Base-by-base conservation (phyloP, 2,888 invertebrate species). In the Agonopterix alstromeriana region DNA sequence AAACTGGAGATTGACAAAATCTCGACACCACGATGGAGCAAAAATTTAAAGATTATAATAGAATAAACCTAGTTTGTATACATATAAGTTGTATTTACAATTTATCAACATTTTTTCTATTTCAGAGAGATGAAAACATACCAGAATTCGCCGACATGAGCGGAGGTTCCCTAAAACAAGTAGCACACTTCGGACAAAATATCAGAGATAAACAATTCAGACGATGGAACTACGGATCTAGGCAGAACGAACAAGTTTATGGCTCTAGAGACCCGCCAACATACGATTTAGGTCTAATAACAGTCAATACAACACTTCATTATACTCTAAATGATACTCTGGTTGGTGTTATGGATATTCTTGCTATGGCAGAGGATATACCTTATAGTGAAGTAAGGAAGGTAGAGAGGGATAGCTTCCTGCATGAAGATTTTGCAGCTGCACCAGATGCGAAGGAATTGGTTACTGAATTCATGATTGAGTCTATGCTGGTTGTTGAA, bases 171-270 rank as follows among this genome's bases (percentile, higher is more conserved):
- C 12, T 82, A 1, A 84, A 82, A 48, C 82, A 83, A 61, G 35
- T 77, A 1, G 83, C 76, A 0, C 83, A 82, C 53, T 85, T 65
- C 50, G 83, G 82, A 0, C 85, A 86, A 57, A 83, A 80, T 51
- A 70, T 86, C 8, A 63, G 75, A 45, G 77, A 77, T 52, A 66
- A 60, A 53, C 38, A 51, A 2, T 86, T 86, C 60, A 63, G 75
- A 8, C 58, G 79, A 35, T 86, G 72, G 69, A 58, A 76, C 41
- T 72, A 66, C 43, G 77, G 77, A 3, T 0, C 46, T 0, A 4
- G 55, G 8, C 50, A 42, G n/a, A 85, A 84, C 48, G 1, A 63
- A 1, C 10, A 45, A 2, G 38, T 50, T 0, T 85, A 85, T 47
- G 77, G 77, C 1, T 52, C 60, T 0, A 27, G 49, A 0, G 48